Evolutionary conservation across 2,888 invertebrate genomes (phyloP).

Genomic region (Lysandra bellargus): DNA sequence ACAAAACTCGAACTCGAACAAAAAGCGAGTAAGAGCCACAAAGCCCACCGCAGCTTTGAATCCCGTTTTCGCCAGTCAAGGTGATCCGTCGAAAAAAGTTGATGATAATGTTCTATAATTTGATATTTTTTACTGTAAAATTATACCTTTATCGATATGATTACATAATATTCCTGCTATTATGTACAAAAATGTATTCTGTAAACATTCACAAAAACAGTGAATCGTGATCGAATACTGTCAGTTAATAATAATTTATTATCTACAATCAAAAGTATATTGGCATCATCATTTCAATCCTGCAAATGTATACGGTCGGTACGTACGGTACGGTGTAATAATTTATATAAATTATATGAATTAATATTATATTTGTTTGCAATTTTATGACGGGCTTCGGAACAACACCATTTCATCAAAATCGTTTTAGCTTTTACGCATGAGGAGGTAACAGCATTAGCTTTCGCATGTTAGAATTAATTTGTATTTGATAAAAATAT

Average conservation of each 20-base stretch:
- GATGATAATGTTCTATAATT: slow-evolving; percentile 26
- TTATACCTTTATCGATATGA: slow-evolving; percentile 18
- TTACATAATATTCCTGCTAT: slow-evolving; percentile 10
- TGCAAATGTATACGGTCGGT: neutral
- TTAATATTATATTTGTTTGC: neutral
- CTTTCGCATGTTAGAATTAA: too few relatives aligned
- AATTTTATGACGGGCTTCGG: too few relatives aligned
- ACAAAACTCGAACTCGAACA: neutral
- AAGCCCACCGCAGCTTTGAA: neutral
- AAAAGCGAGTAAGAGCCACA: neutral
- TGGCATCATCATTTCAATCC: neutral
- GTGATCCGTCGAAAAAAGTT: slow-evolving; percentile 22
- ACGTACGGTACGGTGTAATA: too few relatives aligned
- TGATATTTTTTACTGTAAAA: slow-evolving; percentile 23
- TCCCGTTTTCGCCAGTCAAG: slow-evolving; percentile 30
- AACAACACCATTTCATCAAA: too few relatives aligned
- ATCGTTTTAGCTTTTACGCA: too few relatives aligned
- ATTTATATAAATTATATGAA: neutral
- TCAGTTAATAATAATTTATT: slow-evolving; percentile 1
- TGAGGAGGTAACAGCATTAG: too few relatives aligned
- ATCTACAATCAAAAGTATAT: neutral
- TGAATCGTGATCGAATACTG: slow-evolving; percentile 7
- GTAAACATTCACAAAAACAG: slow-evolving; percentile 7
- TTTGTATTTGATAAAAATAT: too few relatives aligned
- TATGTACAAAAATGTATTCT: slow-evolving; percentile 16